phyloP scores from a whole-genome alignment of 2,113 vertebrate genomes.

The Seriola rivoliana region DNA sequence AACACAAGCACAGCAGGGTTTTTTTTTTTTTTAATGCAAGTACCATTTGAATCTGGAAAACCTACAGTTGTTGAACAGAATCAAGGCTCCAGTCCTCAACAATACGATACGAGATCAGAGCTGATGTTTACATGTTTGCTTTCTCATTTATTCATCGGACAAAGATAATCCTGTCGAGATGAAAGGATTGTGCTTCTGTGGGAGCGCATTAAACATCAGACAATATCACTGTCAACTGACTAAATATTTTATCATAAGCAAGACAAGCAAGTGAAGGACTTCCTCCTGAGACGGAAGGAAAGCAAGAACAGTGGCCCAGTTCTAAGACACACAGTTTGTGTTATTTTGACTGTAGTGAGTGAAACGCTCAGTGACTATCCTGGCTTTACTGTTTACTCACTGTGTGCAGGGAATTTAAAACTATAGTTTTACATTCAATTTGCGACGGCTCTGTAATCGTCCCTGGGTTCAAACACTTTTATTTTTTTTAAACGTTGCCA shows the following conservation, averaged over 20 bases:
- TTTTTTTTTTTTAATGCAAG: too few relatives aligned
- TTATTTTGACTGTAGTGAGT: neutral
- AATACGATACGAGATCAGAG: constrained; percentile 19
- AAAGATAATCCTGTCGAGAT: constrained; percentile 53
- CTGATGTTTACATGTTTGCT: constrained; percentile 44
- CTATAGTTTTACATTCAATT: too few relatives aligned
- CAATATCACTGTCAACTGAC: constrained; percentile 23
- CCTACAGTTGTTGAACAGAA: neutral
- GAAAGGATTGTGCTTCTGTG: constrained; percentile 42
- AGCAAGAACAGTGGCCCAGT: neutral
- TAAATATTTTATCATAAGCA: constrained; percentile 46
- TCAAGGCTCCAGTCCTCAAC: neutral
- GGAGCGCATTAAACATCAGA: constrained; percentile 30
- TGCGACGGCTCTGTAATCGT: too few relatives aligned
- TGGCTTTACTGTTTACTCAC: neutral
- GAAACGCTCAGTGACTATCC: neutral
- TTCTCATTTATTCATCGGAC: constrained; percentile 61
- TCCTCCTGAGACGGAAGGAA: constrained; percentile 29
- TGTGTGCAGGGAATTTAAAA: too few relatives aligned
- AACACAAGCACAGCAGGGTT: too few relatives aligned
- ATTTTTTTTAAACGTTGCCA: too few relatives aligned
- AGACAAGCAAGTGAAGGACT: neutral
- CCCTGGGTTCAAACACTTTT: too few relatives aligned
- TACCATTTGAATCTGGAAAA: too few relatives aligned
- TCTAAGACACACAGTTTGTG: neutral